Evolutionary conservation across 2,888 invertebrate species (phyloP).

Genomic region (Pogonocherus hispidulus): DNA sequence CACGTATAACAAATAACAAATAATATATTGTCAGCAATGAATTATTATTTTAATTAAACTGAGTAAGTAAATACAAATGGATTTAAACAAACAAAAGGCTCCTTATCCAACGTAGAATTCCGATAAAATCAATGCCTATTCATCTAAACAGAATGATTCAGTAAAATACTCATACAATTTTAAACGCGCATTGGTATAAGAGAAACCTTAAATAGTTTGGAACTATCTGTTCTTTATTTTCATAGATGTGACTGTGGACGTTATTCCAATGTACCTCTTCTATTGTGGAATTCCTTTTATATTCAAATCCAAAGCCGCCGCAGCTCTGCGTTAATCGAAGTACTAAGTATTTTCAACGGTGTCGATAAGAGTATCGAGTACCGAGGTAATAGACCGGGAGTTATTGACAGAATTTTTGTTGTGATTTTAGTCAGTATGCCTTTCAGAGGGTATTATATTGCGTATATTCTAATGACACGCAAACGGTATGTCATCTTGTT

Average conservation of each 20-base stretch:
- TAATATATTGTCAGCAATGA: not conserved
- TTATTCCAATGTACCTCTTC: conserved; percentile 20
- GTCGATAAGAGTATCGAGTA: not conserved
- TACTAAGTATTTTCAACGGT: conserved; percentile 1
- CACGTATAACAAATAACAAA: too few species aligned
- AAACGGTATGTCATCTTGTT: too few species aligned
- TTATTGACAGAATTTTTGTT: too few species aligned
- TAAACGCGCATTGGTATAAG: conserved; percentile 17
- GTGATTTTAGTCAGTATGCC: too few species aligned
- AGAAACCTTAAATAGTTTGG: conserved; percentile 26
- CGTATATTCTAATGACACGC: too few species aligned
- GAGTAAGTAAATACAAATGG: conserved; percentile 8
- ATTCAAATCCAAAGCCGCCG: conserved; percentile 20
- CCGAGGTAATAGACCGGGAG: too few species aligned
- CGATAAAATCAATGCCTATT: conserved; percentile 18
- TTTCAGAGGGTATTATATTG: too few species aligned
- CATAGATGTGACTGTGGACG: conserved; percentile 20
- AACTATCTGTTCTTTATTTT: conserved; percentile 16
- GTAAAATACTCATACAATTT: conserved; percentile 17
- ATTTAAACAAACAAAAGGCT: conserved; percentile 20
- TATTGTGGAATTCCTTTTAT: conserved; percentile 27
- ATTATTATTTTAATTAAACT: conserved; percentile 18
- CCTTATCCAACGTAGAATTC: not conserved
- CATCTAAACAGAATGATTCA: conserved; percentile 9
- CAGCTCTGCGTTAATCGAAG: conserved; percentile 6